Percentiles rank a stretch among this genome's conserved stretches.
These are phyloP conservation scores for Omphaloscelis lunosa DNA, from an alignment of 2,888 invertebrate species.

Conservation along the genomic window DNA sequence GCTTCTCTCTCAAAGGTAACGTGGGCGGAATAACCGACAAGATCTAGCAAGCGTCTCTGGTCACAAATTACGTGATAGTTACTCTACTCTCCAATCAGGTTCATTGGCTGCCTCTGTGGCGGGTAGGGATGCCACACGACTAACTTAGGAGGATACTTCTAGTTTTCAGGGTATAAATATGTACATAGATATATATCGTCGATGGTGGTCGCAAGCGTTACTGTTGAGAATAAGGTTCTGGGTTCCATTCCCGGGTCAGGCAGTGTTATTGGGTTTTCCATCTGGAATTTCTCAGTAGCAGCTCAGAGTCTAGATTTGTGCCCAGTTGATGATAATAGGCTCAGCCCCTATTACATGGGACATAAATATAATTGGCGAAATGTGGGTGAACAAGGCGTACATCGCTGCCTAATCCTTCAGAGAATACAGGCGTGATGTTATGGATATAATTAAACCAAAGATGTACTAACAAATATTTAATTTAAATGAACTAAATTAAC, in stretches of 20 bases:
- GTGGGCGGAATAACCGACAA: constrained; percentile 24
- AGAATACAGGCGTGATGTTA: background rate
- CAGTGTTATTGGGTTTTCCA: no score
- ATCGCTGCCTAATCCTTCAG: background rate
- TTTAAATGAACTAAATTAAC: no score
- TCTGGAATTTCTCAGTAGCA: no score
- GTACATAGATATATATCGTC: no score
- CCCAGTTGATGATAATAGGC: no score
- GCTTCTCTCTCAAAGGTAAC: constrained; percentile 48
- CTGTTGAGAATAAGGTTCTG: no score
- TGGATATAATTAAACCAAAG: no score
- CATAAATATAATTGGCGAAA: background rate
- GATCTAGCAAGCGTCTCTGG: constrained; percentile 47
- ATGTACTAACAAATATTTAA: no score
- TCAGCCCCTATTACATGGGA: background rate
- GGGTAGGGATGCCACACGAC: constrained; percentile 28
- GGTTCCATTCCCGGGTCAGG: no score
- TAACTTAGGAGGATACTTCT: constrained; percentile 22
- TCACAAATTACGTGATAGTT: constrained; percentile 61
- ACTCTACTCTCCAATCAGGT: constrained; percentile 61
- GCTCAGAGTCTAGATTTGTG: no score
- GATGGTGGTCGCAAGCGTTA: no score
- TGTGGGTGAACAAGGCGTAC: background rate
- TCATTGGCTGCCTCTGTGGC: constrained; percentile 61
- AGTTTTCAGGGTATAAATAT: background rate